Percentiles rank a stretch among this genome's conserved stretches.
Evolutionary conservation across 2,888 invertebrate species (phyloP).

Genomic region (Danaus chrysippus): DNA sequence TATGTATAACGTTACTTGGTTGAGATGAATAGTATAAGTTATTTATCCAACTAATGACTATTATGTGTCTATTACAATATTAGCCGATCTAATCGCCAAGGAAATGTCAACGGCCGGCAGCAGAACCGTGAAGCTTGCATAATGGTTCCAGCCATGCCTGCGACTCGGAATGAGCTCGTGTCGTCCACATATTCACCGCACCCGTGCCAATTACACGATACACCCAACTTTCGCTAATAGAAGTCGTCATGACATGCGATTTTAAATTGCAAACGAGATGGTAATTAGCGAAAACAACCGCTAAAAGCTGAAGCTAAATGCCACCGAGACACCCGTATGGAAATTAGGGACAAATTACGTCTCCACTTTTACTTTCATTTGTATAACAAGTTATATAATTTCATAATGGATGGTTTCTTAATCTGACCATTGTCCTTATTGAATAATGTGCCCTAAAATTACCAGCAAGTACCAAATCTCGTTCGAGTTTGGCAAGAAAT

Average conservation of each 20-base stretch:
- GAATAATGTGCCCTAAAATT: slow-evolving; percentile 49
- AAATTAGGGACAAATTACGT: slow-evolving; percentile 76
- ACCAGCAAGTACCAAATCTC: slow-evolving; percentile 28
- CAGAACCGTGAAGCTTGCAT: slow-evolving; percentile 48
- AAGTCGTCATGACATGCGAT: slow-evolving; percentile 44
- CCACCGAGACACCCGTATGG: slow-evolving; percentile 65
- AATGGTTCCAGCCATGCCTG: slow-evolving; percentile 38
- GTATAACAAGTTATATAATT: slow-evolving; percentile 64
- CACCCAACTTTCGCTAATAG: slow-evolving; percentile 65
- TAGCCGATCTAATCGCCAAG: slow-evolving; percentile 52
- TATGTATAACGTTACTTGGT: not conserved
- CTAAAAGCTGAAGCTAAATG: slow-evolving; percentile 66
- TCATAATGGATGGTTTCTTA: slow-evolving; percentile 63
- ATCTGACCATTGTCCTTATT: slow-evolving; percentile 57
- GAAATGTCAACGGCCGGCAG: slow-evolving; percentile 56
- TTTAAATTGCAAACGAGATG: slow-evolving; percentile 77
- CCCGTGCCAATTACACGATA: slow-evolving; percentile 66
- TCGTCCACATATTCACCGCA: slow-evolving; percentile 52
- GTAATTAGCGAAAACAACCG: slow-evolving; percentile 74
- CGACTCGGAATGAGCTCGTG: slow-evolving; percentile 45
- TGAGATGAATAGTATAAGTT: slow-evolving; percentile 10
- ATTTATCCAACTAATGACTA: slow-evolving; percentile 34
- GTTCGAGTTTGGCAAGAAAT: slow-evolving; percentile 7
- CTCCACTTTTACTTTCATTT: slow-evolving; percentile 70
- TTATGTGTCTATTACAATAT: slow-evolving; percentile 37